Percentiles rank a stretch among this genome's conserved stretches.
Conservation (phyloP, 2,113 vertebrate genomes). For the Phainopepla nitens region DNA sequence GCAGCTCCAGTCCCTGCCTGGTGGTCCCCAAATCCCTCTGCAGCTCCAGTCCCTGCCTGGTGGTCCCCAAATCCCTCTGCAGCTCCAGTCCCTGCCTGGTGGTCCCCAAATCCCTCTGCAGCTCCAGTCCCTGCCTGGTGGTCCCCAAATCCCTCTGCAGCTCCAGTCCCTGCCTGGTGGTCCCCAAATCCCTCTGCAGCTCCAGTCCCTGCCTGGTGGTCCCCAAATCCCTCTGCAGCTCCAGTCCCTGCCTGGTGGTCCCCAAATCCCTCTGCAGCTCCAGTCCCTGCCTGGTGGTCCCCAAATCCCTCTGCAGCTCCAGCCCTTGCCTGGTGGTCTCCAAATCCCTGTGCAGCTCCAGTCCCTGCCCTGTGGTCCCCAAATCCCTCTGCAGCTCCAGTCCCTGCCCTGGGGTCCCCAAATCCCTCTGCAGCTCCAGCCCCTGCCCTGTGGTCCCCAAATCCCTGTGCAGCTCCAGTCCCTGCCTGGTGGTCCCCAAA, state of each 20-base stretch:
- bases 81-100: not conserved
- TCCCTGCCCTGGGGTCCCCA: rapidly evolving
- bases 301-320: not conserved
- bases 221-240: not conserved
- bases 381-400: not conserved
- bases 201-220: not conserved
- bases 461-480: not conserved
- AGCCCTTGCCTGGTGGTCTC: rapidly evolving
- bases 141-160: too few species aligned
- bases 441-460: rapidly evolving
- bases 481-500: not conserved
- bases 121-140: not conserved
- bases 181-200: not conserved
- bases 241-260: rapidly evolving
- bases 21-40: not conserved
- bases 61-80: not conserved
- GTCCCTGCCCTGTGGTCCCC: rapidly evolving
- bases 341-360: not conserved
- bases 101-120: not conserved
- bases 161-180: rapidly evolving
- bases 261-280: not conserved
- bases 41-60: not conserved
- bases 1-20: not conserved
- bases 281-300: rapidly evolving
- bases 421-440: not conserved